A percentile compares a stretch with the other conserved stretches of the same genome.
phyloP scores from a whole-genome alignment of 2,113 vertebrate species.

The Neogobius melanostomus region DNA sequence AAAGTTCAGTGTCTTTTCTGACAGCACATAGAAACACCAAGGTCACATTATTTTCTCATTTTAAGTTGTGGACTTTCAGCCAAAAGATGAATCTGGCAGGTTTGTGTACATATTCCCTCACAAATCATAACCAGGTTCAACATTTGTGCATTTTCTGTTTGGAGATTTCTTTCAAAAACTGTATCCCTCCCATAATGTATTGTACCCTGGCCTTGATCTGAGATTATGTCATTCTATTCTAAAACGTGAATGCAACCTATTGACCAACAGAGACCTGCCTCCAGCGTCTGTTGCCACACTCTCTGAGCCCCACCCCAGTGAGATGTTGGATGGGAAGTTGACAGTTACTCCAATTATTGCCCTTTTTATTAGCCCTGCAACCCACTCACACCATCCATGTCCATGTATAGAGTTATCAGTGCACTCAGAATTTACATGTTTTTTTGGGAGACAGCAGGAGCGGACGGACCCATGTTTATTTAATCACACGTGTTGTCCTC shows the following conservation, averaged over 20 bases:
- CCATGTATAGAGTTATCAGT: conserved; percentile 4
- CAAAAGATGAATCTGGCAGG: too few species aligned
- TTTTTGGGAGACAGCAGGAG: conserved; percentile 2
- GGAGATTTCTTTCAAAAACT: too few species aligned
- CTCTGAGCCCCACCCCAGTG: conserved; percentile 47
- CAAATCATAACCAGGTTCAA: too few species aligned
- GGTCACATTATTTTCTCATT: too few species aligned
- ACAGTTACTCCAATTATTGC: conserved; percentile 15
- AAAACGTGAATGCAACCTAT: neutral
- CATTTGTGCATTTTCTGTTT: too few species aligned
- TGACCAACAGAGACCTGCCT: conserved; percentile 20
- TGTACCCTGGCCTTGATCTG: neutral
- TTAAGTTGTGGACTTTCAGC: too few species aligned
- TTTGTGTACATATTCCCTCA: too few species aligned
- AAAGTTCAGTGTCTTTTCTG: too few species aligned
- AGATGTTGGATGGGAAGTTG: conserved; percentile 17
- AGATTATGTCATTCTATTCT: too few species aligned
- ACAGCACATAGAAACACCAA: too few species aligned
- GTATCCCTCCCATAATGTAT: neutral
- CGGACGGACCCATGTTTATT: conserved; percentile 47
- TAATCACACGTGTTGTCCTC: conserved; percentile 25
- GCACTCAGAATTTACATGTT: conserved; percentile 23
- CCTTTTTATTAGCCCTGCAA: conserved; percentile 17
- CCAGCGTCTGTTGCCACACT: conserved; percentile 34
- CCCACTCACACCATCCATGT: conserved; percentile 11